Evolutionary conservation across 2,888 invertebrate species (phyloP).

Genomic region (Trachelus stipa): DNA sequence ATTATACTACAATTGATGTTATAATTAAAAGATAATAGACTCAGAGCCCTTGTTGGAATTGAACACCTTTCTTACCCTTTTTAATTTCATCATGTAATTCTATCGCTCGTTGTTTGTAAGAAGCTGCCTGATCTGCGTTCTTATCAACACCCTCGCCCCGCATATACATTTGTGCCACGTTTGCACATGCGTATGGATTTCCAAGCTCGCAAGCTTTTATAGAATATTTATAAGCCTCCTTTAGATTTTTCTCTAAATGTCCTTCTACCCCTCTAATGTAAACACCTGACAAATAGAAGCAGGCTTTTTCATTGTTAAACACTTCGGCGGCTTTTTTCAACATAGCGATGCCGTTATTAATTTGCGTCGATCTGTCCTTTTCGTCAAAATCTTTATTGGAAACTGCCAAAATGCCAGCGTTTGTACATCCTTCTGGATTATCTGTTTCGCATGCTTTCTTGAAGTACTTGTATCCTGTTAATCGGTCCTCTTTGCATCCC

Average conservation of each 20-base stretch:
- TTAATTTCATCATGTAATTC: slow-evolving; percentile 78
- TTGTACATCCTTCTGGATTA: slow-evolving; percentile 79
- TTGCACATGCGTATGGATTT: slow-evolving; percentile 90
- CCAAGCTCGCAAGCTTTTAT: slow-evolving; percentile 85
- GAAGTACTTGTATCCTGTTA: slow-evolving; percentile 76
- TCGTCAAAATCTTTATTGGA: slow-evolving; percentile 23
- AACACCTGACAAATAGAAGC: slow-evolving; percentile 84
- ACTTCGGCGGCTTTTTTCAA: slow-evolving; percentile 69
- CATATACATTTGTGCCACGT: slow-evolving; percentile 88
- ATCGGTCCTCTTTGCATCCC: slow-evolving; percentile 37
- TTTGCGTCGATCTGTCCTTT: slow-evolving; percentile 26
- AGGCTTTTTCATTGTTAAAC: slow-evolving; percentile 75
- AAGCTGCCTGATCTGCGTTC: slow-evolving; percentile 77
- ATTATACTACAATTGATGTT: not conserved
- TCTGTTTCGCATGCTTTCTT: slow-evolving; percentile 82
- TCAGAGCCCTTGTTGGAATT: slow-evolving; percentile 67
- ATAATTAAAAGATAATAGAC: not conserved
- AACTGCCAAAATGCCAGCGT: slow-evolving; percentile 73
- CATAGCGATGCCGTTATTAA: slow-evolving; percentile 66
- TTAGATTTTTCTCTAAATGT: slow-evolving; percentile 74
- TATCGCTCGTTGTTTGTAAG: slow-evolving; percentile 78
- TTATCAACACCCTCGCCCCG: slow-evolving; percentile 86
- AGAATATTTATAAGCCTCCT: slow-evolving; percentile 83
- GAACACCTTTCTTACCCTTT: slow-evolving; percentile 64
- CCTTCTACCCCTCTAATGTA: slow-evolving; percentile 80